Percentiles rank a stretch among this genome's conserved stretches.
These are phyloP conservation scores for Osmoderma eremita DNA, from an alignment of 2,888 invertebrate genomes.

Conservation along the genomic window DNA sequence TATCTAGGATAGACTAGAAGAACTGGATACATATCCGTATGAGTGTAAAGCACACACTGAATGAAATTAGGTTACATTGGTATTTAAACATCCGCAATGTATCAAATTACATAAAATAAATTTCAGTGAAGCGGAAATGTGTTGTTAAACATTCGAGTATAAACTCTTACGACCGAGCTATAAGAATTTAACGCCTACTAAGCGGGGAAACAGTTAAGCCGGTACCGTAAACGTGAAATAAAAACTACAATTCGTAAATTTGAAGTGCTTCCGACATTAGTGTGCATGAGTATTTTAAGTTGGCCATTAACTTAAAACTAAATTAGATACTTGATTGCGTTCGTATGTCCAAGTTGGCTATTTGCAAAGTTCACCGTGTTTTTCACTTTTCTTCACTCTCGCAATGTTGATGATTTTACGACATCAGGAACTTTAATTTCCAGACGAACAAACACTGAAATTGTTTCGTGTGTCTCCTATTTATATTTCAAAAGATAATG, in stretches of 20 bases:
- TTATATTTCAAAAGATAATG: too few relatives aligned
- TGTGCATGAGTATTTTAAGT: constrained; percentile 19
- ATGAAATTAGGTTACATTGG: too few relatives aligned
- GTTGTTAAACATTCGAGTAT: not conserved
- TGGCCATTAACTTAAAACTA: constrained; percentile 43
- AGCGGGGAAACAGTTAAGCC: not conserved
- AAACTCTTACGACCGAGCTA: not conserved
- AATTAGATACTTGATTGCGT: constrained; percentile 44
- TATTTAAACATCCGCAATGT: too few relatives aligned
- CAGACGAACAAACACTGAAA: too few relatives aligned
- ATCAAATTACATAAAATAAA: not conserved
- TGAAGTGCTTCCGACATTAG: constrained; percentile 1
- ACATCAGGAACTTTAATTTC: too few relatives aligned
- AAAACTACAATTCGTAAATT: constrained; percentile 9
- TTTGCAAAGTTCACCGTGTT: constrained; percentile 11
- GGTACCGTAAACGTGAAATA: constrained; percentile 10
- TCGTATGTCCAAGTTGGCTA: constrained; percentile 41
- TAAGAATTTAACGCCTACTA: not conserved
- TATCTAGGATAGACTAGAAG: too few relatives aligned
- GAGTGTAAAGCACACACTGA: too few relatives aligned
- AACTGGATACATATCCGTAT: too few relatives aligned
- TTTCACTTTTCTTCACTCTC: too few relatives aligned
- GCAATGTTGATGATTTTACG: too few relatives aligned
- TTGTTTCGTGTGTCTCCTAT: too few relatives aligned
- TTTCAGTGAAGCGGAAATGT: not conserved